phyloP scores from a whole-genome alignment of 2,113 vertebrate species.

The Chiloscyllium plagiosum region DNA sequence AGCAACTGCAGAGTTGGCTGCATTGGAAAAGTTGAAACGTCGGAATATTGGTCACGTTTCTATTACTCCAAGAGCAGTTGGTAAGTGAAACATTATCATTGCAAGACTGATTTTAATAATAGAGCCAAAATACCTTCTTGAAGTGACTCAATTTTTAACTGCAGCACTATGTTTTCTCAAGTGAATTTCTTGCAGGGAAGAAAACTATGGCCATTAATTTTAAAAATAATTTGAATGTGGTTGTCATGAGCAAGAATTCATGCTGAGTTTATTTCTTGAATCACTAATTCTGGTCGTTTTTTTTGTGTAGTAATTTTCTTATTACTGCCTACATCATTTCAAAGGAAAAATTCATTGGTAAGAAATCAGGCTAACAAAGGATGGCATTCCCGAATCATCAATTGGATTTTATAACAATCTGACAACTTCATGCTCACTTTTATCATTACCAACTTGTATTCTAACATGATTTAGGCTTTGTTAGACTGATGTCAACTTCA shows the following conservation, averaged over 20 bases:
- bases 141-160: neutral
- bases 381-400: neutral
- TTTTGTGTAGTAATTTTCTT: neutral
- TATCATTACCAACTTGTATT: neutral
- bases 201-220: neutral
- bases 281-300: neutral
- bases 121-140: no score
- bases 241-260: neutral
- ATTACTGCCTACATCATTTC: neutral
- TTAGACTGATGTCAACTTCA: neutral
- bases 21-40: constrained; percentile 54
- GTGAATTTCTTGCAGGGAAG: neutral
- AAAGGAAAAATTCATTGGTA: neutral
- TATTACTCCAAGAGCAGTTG: constrained; percentile 53
- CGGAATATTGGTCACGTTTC: constrained; percentile 53
- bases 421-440: neutral
- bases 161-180: neutral
- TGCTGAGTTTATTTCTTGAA: neutral
- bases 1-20: constrained; percentile 53
- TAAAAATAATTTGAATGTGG: neutral
- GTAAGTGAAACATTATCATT: constrained; percentile 45
- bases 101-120: neutral
- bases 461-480: no score
- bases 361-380: neutral
- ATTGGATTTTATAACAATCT: neutral